Conservation (phyloP, 2,797 vertebrate genomes). For the Muscicapa comitata region DNA sequence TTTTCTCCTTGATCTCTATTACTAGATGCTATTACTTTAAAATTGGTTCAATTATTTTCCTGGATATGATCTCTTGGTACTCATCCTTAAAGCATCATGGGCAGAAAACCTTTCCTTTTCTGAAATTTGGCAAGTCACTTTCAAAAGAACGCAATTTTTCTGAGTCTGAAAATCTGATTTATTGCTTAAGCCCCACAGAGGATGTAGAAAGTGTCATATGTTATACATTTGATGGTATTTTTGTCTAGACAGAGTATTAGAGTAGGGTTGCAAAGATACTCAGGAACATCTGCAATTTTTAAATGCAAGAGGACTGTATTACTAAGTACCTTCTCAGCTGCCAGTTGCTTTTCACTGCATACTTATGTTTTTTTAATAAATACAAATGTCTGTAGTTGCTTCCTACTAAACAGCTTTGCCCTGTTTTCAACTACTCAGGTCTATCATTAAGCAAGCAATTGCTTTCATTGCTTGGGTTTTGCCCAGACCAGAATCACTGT, state of each 20-base stretch:
- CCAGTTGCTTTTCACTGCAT: neutral
- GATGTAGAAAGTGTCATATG: constrained; percentile 35
- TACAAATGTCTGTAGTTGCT: neutral
- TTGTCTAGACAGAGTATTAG: constrained; percentile 72
- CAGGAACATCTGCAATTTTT: constrained; percentile 36
- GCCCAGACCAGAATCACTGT: neutral
- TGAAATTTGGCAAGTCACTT: constrained; percentile 46
- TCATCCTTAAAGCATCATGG: neutral
- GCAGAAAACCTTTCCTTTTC: neutral
- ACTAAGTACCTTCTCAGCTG: constrained; percentile 29
- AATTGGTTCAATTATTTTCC: constrained; percentile 10
- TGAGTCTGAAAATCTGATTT: constrained; percentile 57
- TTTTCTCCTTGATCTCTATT: neutral
- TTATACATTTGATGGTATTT: constrained; percentile 39
- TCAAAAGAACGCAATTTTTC: constrained; percentile 17
- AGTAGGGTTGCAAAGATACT: constrained; percentile 27
- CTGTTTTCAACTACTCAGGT: neutral
- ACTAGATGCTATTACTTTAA: neutral
- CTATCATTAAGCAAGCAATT: neutral
- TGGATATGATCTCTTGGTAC: neutral
- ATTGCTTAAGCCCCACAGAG: constrained; percentile 40
- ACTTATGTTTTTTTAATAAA: neutral
- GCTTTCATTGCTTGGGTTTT: neutral
- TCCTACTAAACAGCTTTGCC: neutral
- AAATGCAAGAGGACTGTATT: neutral